Conservation (phyloP, 2,888 invertebrate species). For the Marronus borbonicus region DNA sequence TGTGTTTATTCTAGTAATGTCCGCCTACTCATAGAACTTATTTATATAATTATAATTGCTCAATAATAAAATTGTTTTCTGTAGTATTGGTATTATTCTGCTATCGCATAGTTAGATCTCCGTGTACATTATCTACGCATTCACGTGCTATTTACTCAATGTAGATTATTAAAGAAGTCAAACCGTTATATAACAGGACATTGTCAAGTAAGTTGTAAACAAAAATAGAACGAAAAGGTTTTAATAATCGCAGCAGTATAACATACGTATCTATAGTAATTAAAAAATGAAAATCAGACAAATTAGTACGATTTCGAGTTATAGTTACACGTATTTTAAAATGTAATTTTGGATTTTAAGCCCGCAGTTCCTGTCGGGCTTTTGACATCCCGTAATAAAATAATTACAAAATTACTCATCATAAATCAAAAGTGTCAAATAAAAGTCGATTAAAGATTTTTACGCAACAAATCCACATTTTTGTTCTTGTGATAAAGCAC, state of each 20-base stretch:
- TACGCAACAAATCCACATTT: neutral
- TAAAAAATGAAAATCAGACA: no score
- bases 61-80: constrained; percentile 21
- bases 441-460: constrained; percentile 19
- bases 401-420: constrained; percentile 14
- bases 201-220: no score
- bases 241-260: no score
- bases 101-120: neutral
- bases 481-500: neutral
- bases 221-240: no score
- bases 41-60: constrained; percentile 30
- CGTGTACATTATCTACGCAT: no score
- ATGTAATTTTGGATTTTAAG: constrained; percentile 15
- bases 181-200: no score
- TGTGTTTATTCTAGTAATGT: constrained; percentile 59
- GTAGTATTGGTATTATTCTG: constrained; percentile 7
- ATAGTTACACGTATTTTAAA: neutral
- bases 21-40: constrained; percentile 44
- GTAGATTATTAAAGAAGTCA: no score
- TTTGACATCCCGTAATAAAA: constrained; percentile 15
- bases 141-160: no score
- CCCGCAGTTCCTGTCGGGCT: constrained; percentile 20
- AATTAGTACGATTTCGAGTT: no score
- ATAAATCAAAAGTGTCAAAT: constrained; percentile 36
- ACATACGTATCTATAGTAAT: no score